These are phyloP conservation scores for Sebastes trivittatus DNA, from an alignment of 2,797 vertebrate genomes.

Conservation along the genomic window DNA sequence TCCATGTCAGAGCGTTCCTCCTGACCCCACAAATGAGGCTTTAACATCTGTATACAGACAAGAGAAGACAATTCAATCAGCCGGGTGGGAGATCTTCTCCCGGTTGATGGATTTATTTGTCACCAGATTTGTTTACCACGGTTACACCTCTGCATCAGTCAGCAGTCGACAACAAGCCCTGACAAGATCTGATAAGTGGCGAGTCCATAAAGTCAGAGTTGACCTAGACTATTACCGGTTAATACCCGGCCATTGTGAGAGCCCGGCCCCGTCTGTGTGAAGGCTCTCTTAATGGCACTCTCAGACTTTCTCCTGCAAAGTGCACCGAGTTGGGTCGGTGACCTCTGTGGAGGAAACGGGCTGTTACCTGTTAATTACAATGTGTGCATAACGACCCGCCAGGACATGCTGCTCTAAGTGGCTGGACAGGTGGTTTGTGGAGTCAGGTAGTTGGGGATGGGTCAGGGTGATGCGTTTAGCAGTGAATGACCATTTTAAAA, in stretches of 20 bases:
- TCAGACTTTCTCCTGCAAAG: conserved; percentile 30
- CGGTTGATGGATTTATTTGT: background rate
- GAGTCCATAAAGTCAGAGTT: background rate
- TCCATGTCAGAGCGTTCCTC: conserved; percentile 37
- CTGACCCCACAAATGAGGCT: conserved; percentile 1
- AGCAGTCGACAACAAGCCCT: background rate
- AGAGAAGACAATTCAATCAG: conserved; percentile 57
- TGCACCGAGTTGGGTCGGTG: background rate
- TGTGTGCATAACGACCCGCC: conserved; percentile 1
- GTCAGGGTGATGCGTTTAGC: background rate
- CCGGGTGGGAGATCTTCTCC: background rate
- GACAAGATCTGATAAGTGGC: background rate
- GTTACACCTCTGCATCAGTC: background rate
- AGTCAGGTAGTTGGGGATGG: background rate
- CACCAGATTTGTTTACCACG: background rate
- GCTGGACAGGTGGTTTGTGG: conserved; percentile 15
- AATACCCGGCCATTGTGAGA: background rate
- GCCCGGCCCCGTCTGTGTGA: conserved; percentile 27
- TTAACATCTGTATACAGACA: conserved; percentile 2
- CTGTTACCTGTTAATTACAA: conserved; percentile 32
- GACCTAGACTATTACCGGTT: background rate
- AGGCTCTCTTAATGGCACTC: background rate
- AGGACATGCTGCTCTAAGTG: conserved; percentile 5
- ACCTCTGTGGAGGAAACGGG: conserved; percentile 12
- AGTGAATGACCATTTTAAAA: background rate